These are phyloP conservation scores for Pomacea canaliculata DNA, from an alignment of 2,888 invertebrate genomes.

Conservation along the genomic window DNA sequence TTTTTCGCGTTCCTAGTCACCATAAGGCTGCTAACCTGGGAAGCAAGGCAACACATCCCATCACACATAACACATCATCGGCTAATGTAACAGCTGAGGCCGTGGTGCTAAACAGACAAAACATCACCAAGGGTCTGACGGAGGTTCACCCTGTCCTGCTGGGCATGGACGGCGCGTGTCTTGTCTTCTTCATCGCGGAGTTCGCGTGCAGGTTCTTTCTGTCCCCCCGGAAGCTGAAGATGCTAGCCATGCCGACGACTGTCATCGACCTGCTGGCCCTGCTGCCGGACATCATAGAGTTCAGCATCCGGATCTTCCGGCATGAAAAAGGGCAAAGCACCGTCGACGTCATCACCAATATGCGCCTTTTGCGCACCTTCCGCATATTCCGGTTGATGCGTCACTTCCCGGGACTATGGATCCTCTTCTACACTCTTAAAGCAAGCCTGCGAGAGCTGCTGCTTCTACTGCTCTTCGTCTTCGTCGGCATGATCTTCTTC, in stretches of 20 bases:
- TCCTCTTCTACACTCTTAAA: slow-evolving; percentile 47
- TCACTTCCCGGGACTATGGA: slow-evolving; percentile 43
- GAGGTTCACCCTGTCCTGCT: slow-evolving; percentile 11
- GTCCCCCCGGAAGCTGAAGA: slow-evolving; percentile 31
- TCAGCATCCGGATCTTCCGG: slow-evolving; percentile 1
- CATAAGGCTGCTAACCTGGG: neutral
- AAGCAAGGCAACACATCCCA: neutral
- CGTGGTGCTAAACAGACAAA: no score
- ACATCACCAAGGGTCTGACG: neutral
- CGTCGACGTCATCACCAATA: slow-evolving; percentile 27
- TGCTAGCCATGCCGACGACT: slow-evolving; percentile 35
- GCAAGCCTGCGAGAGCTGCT: slow-evolving; percentile 41
- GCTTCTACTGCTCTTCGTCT: slow-evolving; percentile 44
- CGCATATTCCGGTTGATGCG: slow-evolving; percentile 43
- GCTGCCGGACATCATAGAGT: slow-evolving; percentile 38
- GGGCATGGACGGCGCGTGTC: slow-evolving; percentile 37
- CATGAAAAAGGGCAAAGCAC: neutral
- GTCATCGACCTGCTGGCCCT: slow-evolving; percentile 41
- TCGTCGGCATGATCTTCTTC: slow-evolving; percentile 52
- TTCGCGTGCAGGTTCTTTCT: slow-evolving; percentile 36
- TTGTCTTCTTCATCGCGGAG: slow-evolving; percentile 46
- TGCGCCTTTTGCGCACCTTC: slow-evolving; percentile 39
- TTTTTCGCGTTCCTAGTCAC: slow-evolving; percentile 22
- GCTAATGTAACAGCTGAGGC: neutral
- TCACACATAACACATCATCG: neutral